Evolutionary conservation across 2,888 invertebrate genomes (phyloP), one percentile per base, ranked within the genome.

Genomic region (Cheilosia soror): DNA sequence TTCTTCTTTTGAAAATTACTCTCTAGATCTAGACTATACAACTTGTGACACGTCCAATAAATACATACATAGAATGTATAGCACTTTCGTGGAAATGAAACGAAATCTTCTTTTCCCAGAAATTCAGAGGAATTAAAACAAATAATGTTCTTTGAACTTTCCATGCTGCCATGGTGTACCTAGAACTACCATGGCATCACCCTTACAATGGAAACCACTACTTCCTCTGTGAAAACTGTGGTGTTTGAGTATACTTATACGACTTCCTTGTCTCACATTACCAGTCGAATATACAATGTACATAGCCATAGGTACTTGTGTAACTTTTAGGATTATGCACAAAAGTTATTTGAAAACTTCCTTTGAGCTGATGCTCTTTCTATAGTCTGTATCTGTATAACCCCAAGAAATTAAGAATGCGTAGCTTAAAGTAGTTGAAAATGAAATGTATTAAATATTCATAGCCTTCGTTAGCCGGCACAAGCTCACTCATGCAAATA

Each of bases 401-500:
- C 2, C 1, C 11, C 4, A 37, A 37, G 11, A 4, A 37, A 37
- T 37, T 11, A 37, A 11, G 11, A 37, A 44, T 31, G 27, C 31
- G n/a, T 0, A 29, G 53, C 27, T 29, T 13, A 3, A 37, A 44
- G 11, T 47, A 44, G 11, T 47, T 57, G 44, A 40, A 27, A 55
- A 20, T 33, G 27, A 57, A 33, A 57, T 47, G 55, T 29, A 65
- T 75, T 40, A 57, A 75, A 57, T 57, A 65, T 65, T 65, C 57
- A 65, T 15, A 25, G 37, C 13, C 20, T 53, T 15, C 9, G 44
- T 62, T 6, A 44, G 5, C 33, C 13, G 37, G 31, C 11, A 20
- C 42, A 6, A 40, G 40, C 51, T 75, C 65, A 66, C 40, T 66
- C 58, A 57, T 33, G 40, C 29, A 40, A 49, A 57, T 40, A 37